Evolutionary conservation across 2,888 invertebrate species (phyloP).

Genomic region (Suillia variegata): DNA sequence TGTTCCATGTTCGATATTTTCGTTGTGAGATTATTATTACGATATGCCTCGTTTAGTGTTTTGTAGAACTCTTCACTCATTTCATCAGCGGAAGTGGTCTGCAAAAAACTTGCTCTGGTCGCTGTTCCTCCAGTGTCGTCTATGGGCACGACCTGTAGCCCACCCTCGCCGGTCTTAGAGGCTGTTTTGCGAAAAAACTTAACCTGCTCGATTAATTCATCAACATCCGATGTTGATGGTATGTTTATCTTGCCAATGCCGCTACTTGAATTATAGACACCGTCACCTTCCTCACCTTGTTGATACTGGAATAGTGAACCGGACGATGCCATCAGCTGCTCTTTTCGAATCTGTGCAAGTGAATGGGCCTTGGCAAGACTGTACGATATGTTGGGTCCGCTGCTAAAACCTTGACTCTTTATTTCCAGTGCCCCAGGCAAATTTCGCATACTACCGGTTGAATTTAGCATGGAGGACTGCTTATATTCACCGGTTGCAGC

Average conservation of each 20-base stretch:
- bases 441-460: conserved; percentile 31
- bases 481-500: conserved; percentile 1
- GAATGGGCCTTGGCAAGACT: conserved; percentile 18
- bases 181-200: conserved; percentile 57
- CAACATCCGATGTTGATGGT: conserved; percentile 23
- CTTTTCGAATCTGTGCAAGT: conserved; percentile 14
- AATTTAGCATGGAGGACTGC: background rate
- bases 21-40: conserved; percentile 67
- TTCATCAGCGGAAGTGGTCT: conserved; percentile 58
- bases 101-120: too few relatives aligned
- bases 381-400: too few relatives aligned
- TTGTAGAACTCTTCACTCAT: conserved; percentile 88
- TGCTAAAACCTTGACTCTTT: too few relatives aligned
- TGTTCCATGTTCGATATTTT: conserved; percentile 44
- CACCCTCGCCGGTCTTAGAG: conserved; percentile 48
- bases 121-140: conserved; percentile 54
- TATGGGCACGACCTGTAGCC: conserved; percentile 46
- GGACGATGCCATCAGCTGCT: background rate
- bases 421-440: conserved; percentile 9
- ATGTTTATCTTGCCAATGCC: background rate
- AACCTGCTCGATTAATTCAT: conserved; percentile 30
- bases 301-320: background rate
- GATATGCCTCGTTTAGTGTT: conserved; percentile 84
- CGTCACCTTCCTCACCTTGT: background rate
- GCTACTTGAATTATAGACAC: background rate